Percentiles rank a stretch among this genome's conserved stretches.
Conservation (phyloP, 2,113 vertebrate species). For the Chloropsis cyanopogon region DNA sequence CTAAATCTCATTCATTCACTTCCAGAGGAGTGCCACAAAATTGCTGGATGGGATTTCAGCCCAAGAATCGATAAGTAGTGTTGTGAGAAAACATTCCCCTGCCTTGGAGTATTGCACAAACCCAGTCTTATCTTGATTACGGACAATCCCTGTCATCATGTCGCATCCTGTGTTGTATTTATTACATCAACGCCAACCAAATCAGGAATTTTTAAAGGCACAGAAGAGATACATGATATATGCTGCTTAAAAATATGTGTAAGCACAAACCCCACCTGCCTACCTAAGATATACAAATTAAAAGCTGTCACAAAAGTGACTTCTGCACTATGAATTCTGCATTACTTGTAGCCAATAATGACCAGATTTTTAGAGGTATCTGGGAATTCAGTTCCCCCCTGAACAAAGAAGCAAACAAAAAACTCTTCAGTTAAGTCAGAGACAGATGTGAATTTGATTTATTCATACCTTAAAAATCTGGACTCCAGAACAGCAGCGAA, state of each 20-base stretch:
- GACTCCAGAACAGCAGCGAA: neutral
- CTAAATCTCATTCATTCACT: neutral
- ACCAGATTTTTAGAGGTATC: neutral
- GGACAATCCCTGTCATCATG: neutral
- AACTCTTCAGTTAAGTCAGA: neutral
- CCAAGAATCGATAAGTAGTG: neutral
- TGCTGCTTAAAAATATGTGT: neutral
- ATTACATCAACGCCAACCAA: neutral
- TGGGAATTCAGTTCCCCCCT: neutral
- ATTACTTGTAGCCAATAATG: neutral
- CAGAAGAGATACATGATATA: neutral
- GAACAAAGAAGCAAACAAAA: neutral
- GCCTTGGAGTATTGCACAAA: neutral
- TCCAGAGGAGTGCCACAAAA: neutral
- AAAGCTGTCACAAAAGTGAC: neutral
- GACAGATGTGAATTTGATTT: neutral
- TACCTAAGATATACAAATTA: neutral
- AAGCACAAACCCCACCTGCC: neutral
- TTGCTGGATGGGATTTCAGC: neutral
- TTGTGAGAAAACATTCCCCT: neutral
- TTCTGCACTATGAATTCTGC: neutral
- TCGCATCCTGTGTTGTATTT: neutral
- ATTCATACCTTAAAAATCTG: neutral
- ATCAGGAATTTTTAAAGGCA: neutral
- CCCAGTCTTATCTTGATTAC: neutral